Evolutionary conservation across 1,140 invertebrate species (phyloP).

Genomic region (Sycophila sp.): DNA sequence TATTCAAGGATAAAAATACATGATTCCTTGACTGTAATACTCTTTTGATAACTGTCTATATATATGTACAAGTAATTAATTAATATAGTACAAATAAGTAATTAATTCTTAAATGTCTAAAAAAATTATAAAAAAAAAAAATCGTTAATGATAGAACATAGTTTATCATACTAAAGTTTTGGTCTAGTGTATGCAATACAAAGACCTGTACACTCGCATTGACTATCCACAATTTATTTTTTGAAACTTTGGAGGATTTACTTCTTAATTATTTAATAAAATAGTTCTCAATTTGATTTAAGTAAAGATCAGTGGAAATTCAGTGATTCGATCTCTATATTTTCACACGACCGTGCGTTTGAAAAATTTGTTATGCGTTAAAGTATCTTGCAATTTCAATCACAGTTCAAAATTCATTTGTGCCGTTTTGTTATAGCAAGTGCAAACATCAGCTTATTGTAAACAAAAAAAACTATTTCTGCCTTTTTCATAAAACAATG

Average conservation of each 20-base stretch:
- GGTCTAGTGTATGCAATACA: not conserved
- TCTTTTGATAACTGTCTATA: slow-evolving; percentile 24
- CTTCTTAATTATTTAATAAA: not conserved
- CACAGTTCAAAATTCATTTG: slow-evolving; percentile 29
- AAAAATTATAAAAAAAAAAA: slow-evolving; percentile 11
- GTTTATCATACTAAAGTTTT: slow-evolving; percentile 17
- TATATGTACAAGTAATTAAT: too few species aligned
- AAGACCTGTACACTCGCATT: not conserved
- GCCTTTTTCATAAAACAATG: not conserved
- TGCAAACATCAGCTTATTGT: slow-evolving; percentile 18
- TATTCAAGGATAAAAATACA: slow-evolving; percentile 14
- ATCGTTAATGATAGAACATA: not conserved
- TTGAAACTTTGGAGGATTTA: not conserved
- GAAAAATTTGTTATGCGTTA: too few species aligned
- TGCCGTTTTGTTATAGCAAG: not conserved
- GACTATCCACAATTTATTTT: not conserved
- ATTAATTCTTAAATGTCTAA: not conserved
- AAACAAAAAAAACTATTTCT: slow-evolving; percentile 1
- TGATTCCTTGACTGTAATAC: not conserved
- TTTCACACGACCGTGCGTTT: too few species aligned
- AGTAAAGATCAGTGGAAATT: too few species aligned
- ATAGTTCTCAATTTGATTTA: too few species aligned
- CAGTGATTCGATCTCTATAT: too few species aligned
- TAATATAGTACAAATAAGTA: too few species aligned
- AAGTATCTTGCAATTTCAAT: too few species aligned